Evolutionary conservation across 2,113 vertebrate species (phyloP).

Genomic region (Trinectes maculatus): DNA sequence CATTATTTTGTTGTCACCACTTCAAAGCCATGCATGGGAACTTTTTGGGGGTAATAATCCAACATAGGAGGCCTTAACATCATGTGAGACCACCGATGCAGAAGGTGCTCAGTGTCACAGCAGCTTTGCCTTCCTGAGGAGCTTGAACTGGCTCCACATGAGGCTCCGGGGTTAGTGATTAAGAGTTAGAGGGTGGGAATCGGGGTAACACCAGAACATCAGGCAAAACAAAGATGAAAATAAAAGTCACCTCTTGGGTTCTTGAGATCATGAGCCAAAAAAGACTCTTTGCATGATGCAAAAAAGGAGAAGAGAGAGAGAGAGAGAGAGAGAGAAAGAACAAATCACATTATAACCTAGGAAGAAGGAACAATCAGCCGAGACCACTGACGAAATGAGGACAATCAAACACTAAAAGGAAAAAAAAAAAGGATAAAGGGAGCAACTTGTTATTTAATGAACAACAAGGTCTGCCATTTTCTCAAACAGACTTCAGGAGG

Average conservation of each 20-base stretch:
- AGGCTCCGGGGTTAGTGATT: conserved; percentile 51
- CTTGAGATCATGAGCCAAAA: conserved; percentile 98
- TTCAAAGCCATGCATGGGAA: conserved; percentile 55
- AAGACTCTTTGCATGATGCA: conserved; percentile 93
- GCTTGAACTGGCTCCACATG: conserved; percentile 14
- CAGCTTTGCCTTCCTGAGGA: conserved; percentile 3
- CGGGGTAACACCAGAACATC: conserved; percentile 54
- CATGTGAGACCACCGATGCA: conserved; percentile 7
- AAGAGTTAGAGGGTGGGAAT: conserved; percentile 40
- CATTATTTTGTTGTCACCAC: conserved; percentile 10
- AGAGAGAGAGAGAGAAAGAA: conserved; percentile 90
- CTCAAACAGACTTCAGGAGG: conserved; percentile 58
- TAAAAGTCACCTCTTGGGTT: conserved; percentile 96
- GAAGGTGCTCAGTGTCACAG: conserved; percentile 9
- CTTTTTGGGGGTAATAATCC: not conserved
- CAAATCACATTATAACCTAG: conserved; percentile 80
- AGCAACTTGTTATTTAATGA: conserved; percentile 3
- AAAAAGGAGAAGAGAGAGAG: conserved; percentile 65
- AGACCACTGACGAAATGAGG: conserved; percentile 44
- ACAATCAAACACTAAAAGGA: conserved; percentile 11
- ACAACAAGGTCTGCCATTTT: conserved; percentile 64
- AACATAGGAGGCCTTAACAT: not conserved
- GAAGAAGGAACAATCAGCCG: conserved; percentile 26
- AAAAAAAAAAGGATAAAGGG: conserved; percentile 1
- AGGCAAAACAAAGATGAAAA: conserved; percentile 81